Conservation (phyloP, 2,113 vertebrate species). For the Serilophus lunatus region DNA sequence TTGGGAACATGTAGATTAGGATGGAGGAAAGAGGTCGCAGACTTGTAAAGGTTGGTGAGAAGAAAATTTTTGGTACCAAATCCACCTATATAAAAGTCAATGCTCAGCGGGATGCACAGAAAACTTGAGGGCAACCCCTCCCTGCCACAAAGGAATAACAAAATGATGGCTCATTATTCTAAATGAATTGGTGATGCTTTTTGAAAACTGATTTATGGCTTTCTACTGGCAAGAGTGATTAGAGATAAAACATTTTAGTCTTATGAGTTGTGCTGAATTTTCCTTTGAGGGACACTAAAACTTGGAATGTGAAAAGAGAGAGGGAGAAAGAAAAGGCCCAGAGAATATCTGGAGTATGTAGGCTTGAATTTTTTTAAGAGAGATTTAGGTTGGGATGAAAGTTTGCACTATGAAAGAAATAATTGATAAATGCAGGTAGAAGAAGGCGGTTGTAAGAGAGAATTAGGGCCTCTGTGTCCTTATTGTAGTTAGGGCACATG, state of each 20-base stretch:
- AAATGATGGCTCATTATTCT: neutral
- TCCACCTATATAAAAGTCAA: neutral
- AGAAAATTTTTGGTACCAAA: neutral
- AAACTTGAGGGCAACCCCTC: neutral
- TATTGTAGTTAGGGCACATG: neutral
- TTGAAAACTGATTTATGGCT: neutral
- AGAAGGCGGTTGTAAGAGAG: neutral
- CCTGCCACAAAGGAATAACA: neutral
- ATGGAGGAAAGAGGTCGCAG: neutral
- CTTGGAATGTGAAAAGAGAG: neutral
- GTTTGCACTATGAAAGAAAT: neutral
- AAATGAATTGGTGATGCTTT: neutral
- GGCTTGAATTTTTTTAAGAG: neutral
- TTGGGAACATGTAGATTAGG: neutral
- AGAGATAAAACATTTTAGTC: neutral
- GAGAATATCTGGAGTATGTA: neutral
- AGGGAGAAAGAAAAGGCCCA: fast-evolving
- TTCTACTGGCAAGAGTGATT: neutral
- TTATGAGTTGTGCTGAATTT: neutral
- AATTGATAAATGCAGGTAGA: neutral
- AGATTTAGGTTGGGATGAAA: neutral
- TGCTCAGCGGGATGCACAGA: neutral
- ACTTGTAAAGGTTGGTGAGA: neutral
- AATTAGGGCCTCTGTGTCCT: neutral
- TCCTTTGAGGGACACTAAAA: neutral